Percentiles rank a stretch among this genome's conserved stretches.
These are phyloP conservation scores for Agonopterix alstromeriana DNA, from an alignment of 2,888 invertebrate species.

Conservation along the genomic window DNA sequence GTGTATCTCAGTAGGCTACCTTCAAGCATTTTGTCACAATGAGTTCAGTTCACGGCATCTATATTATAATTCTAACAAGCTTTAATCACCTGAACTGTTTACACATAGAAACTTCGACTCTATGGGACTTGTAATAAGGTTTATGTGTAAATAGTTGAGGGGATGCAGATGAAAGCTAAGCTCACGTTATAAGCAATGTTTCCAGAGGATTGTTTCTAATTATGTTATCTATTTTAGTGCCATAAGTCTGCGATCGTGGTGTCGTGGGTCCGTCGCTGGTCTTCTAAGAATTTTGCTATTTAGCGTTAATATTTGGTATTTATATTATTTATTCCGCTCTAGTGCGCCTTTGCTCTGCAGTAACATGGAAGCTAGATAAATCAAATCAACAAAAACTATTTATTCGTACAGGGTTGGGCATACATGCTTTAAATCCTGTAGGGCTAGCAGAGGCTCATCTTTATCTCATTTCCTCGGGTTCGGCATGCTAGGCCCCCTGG, in stretches of 20 bases:
- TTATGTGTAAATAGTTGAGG: too few species aligned
- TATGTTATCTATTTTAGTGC: conserved; percentile 22
- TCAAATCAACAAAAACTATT: too few species aligned
- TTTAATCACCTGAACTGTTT: background rate
- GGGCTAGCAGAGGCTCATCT: too few species aligned
- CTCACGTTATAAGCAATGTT: conserved; percentile 14
- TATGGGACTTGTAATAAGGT: too few species aligned
- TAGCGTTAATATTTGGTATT: background rate
- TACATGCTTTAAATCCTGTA: too few species aligned
- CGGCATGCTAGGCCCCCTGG: too few species aligned
- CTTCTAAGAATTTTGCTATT: background rate
- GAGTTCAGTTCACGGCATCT: background rate
- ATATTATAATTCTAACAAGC: conserved; percentile 1
- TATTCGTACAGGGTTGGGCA: too few species aligned
- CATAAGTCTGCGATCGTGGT: conserved; percentile 16
- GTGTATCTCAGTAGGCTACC: background rate
- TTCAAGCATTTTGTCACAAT: background rate
- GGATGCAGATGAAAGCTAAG: conserved; percentile 3
- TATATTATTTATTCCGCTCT: background rate
- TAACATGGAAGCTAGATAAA: too few species aligned
- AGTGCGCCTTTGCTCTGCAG: background rate
- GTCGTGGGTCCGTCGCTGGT: background rate
- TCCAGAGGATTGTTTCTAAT: conserved; percentile 17
- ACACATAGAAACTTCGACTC: too few species aligned
- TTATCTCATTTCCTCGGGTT: too few species aligned